phyloP scores from a whole-genome alignment of 2,888 invertebrate genomes.

The Leptothorax acervorum region DNA sequence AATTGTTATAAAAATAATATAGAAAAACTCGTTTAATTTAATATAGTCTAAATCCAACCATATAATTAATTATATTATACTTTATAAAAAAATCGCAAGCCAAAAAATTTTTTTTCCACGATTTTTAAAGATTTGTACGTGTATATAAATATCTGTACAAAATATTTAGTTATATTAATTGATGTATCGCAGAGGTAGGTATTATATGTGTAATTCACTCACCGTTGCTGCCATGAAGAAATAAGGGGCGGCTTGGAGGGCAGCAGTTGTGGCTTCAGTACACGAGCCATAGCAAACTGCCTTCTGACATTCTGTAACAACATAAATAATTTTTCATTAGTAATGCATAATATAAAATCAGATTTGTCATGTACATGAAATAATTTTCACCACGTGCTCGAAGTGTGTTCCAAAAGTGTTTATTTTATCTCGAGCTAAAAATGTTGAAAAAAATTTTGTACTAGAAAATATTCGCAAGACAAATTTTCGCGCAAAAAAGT shows the following conservation, averaged over 20 bases:
- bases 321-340: conserved; percentile 1
- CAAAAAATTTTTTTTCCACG: neutral
- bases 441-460: neutral
- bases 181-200: conserved; percentile 51
- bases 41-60: neutral
- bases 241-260: conserved; percentile 71
- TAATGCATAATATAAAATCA: neutral
- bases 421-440: neutral
- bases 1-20: neutral
- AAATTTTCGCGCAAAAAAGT: conserved; percentile 28
- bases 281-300: conserved; percentile 75
- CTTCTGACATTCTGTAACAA: conserved; percentile 73
- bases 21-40: neutral
- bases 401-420: neutral
- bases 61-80: neutral
- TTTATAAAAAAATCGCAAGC: neutral
- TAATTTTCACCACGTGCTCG: neutral
- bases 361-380: neutral
- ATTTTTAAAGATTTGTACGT: neutral
- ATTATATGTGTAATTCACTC: conserved; percentile 69
- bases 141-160: neutral
- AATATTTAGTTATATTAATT: neutral
- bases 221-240: conserved; percentile 80
- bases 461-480: conserved; percentile 19
- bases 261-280: conserved; percentile 70